These are phyloP conservation scores for Azorinus chamasolen DNA, from an alignment of 2,888 invertebrate species.

Conservation along the genomic window DNA sequence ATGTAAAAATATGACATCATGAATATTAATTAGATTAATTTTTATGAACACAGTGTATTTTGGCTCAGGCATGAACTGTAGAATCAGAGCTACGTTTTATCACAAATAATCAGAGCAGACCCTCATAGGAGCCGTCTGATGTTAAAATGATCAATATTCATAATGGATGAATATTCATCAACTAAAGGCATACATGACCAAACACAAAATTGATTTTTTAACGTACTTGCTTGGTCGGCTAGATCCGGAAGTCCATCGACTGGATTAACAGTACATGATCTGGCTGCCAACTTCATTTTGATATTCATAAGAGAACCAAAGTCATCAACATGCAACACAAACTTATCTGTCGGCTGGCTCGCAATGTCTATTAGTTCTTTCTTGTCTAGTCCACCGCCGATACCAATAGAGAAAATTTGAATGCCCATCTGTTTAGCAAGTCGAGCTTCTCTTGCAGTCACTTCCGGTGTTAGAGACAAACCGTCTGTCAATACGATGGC, in stretches of 20 bases:
- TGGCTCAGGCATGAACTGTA: too few species aligned
- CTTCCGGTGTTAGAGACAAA: constrained; percentile 70
- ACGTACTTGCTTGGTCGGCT: constrained; percentile 47
- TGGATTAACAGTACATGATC: constrained; percentile 72
- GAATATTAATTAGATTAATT: too few species aligned
- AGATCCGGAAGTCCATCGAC: constrained; percentile 20
- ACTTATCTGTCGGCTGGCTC: constrained; percentile 69
- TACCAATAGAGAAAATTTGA: constrained; percentile 80
- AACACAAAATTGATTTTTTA: too few species aligned
- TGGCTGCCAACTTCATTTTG: constrained; percentile 73
- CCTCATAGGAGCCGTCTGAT: too few species aligned
- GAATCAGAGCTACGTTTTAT: too few species aligned
- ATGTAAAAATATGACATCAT: too few species aligned
- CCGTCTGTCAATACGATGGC: constrained; percentile 82
- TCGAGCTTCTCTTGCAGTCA: constrained; percentile 73
- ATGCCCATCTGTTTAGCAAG: constrained; percentile 72
- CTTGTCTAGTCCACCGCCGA: constrained; percentile 73
- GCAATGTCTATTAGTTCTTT: constrained; percentile 76
- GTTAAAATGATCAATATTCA: too few species aligned
- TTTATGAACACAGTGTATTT: too few species aligned
- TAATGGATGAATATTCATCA: too few species aligned
- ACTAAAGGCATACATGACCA: too few species aligned
- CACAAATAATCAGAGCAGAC: too few species aligned
- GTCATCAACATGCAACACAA: constrained; percentile 73
- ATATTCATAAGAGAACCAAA: constrained; percentile 76